Evolutionary conservation across 2,113 vertebrate species (phyloP), one percentile per base, ranked within the genome.

Genomic region (Climacteris rufus): DNA sequence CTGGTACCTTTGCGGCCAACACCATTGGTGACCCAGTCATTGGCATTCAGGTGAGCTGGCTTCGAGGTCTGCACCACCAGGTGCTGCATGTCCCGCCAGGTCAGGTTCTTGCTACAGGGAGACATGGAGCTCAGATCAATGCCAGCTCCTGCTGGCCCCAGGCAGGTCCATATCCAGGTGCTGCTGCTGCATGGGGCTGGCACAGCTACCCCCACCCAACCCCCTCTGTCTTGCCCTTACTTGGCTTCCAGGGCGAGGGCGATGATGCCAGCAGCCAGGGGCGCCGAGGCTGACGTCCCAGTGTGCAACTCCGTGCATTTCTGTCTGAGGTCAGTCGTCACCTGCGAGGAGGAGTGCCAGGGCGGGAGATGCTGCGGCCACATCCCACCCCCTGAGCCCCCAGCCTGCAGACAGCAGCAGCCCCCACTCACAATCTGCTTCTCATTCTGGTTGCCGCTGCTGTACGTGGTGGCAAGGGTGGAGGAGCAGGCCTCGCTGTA

Each of bases 401-500:
- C 0, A 2, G 10, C 21, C 50, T 12, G 9, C 13, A 2, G 24
- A 37, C 42, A 45, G 64, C 52, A 8, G 33, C 30, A 19, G 59
- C 23, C 56, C 31, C 11, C 18, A 98, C 99, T 98, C 97, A 99
- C 99, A 3, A 99, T 99, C 97, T 99, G 99, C 96, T 99, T 99
- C 98, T 99, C 99, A 0, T 99, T 99, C 81, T 98, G 98, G 98
- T 98, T 99, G 96, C 99, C 99, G 10, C 99, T 99, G 98, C 99
- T 99, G 98, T 99, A 99, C 81, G 99, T 99, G 69, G 99, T 98
- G 93, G 99, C 99, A 8, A 99, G 99, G 9, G 99, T 99, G 97
- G 99, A 99, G 21, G 99, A 99, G 97, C 99, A 99, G 96, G 99
- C 99, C 97, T 99, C 99, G 19, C 99, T 99, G 98, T 99, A 99